A percentile compares a stretch with the other conserved stretches of the same genome.
Conservation (phyloP, 2,888 invertebrate species). For the Gastrophysa polygoni region DNA sequence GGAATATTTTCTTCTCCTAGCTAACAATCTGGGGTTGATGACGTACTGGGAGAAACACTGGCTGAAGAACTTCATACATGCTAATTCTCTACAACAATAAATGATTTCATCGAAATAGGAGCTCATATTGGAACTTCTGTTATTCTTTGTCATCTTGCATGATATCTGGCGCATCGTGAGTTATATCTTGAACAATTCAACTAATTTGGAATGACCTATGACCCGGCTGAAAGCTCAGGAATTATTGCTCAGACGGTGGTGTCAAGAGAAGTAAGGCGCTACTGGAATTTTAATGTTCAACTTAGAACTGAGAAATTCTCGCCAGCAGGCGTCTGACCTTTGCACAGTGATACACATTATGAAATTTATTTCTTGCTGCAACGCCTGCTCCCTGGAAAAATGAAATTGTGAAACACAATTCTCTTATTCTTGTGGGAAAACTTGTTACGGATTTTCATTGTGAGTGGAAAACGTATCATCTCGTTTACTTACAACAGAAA, state of each 20-base stretch:
- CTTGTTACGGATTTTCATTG: background rate
- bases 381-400: constrained; percentile 10
- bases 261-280: background rate
- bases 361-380: constrained; percentile 9
- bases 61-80: too few species aligned
- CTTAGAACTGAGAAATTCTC: background rate
- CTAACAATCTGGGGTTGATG: too few species aligned
- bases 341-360: constrained; percentile 7
- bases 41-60: too few species aligned
- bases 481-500: too few species aligned
- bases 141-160: too few species aligned
- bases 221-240: background rate
- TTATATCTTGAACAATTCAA: too few species aligned
- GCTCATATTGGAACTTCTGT: too few species aligned
- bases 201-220: too few species aligned
- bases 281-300: constrained; percentile 9
- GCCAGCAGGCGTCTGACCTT: background rate
- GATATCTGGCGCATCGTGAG: too few species aligned
- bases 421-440: constrained; percentile 13
- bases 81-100: too few species aligned
- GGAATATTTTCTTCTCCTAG: too few species aligned
- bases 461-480: background rate
- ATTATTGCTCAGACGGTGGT: constrained; percentile 4
- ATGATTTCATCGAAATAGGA: too few species aligned
- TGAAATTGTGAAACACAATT: constrained; percentile 7